A percentile compares a stretch with the other conserved stretches of the same genome.
phyloP scores from a whole-genome alignment of 2,797 vertebrate genomes.

The Remorina albescens region DNA sequence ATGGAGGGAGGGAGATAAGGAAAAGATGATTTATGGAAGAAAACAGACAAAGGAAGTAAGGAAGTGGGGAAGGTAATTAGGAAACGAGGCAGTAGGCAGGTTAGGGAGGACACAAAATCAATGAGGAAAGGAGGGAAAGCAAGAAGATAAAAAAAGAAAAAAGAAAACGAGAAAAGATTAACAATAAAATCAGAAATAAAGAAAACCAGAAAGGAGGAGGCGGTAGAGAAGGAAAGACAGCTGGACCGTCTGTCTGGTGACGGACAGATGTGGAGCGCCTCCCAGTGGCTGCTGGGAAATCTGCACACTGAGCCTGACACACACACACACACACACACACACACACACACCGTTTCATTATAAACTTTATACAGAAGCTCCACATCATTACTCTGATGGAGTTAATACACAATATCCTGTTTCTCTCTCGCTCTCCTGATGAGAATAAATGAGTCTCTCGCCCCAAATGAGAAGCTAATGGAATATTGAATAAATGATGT shows the following conservation, averaged over 20 bases:
- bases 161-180: too few species aligned
- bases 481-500: constrained; percentile 61
- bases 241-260: background rate
- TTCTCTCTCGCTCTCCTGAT: constrained; percentile 55
- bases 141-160: too few species aligned
- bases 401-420: constrained; percentile 58
- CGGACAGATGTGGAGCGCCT: constrained; percentile 37
- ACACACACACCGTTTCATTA: constrained; percentile 31
- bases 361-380: constrained; percentile 54
- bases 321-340: constrained; percentile 5
- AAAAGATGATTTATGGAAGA: too few species aligned
- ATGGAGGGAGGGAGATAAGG: background rate
- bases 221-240: too few species aligned
- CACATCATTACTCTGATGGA: constrained; percentile 62
- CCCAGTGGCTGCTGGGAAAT: constrained; percentile 36
- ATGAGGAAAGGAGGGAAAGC: too few species aligned
- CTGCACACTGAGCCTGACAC: background rate
- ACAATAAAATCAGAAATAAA: too few species aligned
- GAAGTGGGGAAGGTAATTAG: background rate
- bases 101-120: too few species aligned
- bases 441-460: constrained; percentile 64
- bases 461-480: constrained; percentile 52
- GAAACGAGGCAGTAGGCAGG: background rate
- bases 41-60: background rate
- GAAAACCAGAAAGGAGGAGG: too few species aligned